Base-by-base conservation (phyloP, 2,888 invertebrate genomes). In the Callyntrura sp. region DNA sequence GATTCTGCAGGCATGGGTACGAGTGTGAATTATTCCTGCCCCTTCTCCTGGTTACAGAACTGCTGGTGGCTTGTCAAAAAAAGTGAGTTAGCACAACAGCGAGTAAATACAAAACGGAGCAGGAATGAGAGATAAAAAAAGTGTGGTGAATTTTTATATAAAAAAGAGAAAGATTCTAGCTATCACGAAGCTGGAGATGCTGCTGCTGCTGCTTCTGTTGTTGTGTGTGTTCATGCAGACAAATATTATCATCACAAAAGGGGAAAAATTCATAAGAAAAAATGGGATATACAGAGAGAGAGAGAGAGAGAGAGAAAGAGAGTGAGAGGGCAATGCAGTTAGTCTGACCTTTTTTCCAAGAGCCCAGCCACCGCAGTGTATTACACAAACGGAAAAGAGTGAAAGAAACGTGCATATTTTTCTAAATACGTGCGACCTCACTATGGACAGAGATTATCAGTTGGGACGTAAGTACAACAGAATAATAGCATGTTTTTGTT, bases 241-340 rank as follows among this genome's bases (percentile, higher is more conserved):
- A 70, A 17, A 35, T 70, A 35, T 35, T 70, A 35, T 45, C n/a
- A 3, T 45, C n/a, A 3, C 43, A 17, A 43, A 45, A n/a, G 4
- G n/a, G 43, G 6, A 35, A 35, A 35, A 35, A 35, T 35, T 35
- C 3, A 35, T 2, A 35, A 35, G 2, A 35, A 35, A 35, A 35
- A 35, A 35, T 6, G 35, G 35, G 35, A 35, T 43, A 65, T 28
- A 65, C 45, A 70, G n/a, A n/a, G n/a, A n/a, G n/a, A n/a, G n/a
- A n/a, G n/a, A n/a, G n/a, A n/a, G n/a, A n/a, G n/a, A n/a, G n/a
- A n/a, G n/a, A n/a, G n/a, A n/a, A n/a, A n/a, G n/a, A n/a, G n/a
- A n/a, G n/a, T n/a, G n/a, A n/a, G n/a, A n/a, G 43, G 70, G 17
- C 70, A 70, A 70, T 70, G 70, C 70, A 70, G 70, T 70, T 45